Base-by-base conservation (phyloP, 1,140 invertebrate genomes). In the Nasonia vitripennis region DNA sequence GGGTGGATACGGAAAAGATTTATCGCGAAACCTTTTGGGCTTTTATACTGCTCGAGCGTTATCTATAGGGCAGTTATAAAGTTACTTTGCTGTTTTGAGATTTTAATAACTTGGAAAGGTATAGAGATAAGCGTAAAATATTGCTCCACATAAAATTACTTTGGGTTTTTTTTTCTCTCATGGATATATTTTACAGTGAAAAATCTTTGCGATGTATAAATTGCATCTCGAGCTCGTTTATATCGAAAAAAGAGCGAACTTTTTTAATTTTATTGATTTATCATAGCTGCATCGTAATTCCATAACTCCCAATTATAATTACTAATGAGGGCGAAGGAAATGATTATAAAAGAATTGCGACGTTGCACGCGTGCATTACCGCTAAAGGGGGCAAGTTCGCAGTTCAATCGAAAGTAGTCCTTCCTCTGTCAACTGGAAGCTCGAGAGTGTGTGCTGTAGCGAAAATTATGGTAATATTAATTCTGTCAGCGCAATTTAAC, bases 381-480 rank as follows among this genome's bases (percentile, higher is more conserved):
- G 41, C 41, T 45, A 45, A 45, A 45, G 9, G 41, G 9, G 41
- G 41, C 41, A 45, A 45, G 41, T 45, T 7, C 1, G 41, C 41
- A 10, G 41, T 10, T 45, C 10, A 45, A 9, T 45, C 41, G 10
- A 45, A 45, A 9, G 41, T 9, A 45, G 10, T 2, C 41, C 9
- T 9, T 0, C 41, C 41, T 45, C 41, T 9, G 10, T 45, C 7
- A 45, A 45, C 41, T 45, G 6, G 41, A 45, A 45, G 41, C 27
- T 1, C 86, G 87, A 78, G 87, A 27, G 27, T 2, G 27, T 87
- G 87, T 85, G 86, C 87, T 91, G 89, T 87, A 78, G 81, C 83
- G 88, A 89, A 90, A 90, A 90, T 90, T 90, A 91, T 91, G 89
- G 87, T 88, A 91, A 90, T 91, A 91, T 89, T 90, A 90, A 90